These are phyloP conservation scores for Chrysotoxum bicinctum DNA, from an alignment of 2,888 invertebrate genomes.

Conservation along the genomic window DNA sequence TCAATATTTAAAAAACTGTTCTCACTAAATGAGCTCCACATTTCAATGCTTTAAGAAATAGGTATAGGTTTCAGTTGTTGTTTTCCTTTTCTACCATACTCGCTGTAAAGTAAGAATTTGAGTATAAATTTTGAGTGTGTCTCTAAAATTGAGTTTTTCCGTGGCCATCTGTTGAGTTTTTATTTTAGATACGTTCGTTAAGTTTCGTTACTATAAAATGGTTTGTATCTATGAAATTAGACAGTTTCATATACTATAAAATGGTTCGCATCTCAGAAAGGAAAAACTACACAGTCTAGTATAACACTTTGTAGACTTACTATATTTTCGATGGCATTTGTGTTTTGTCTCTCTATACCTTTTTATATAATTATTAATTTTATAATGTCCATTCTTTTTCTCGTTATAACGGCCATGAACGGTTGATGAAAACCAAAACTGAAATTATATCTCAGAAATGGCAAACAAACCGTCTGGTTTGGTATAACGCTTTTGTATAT, in stretches of 20 bases:
- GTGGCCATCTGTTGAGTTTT: neutral
- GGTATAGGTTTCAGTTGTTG: no score
- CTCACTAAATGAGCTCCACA: no score
- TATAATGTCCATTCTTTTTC: no score
- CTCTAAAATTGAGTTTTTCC: neutral
- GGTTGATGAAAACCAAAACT: no score
- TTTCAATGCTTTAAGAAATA: no score
- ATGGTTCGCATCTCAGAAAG: neutral
- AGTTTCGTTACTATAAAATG: neutral
- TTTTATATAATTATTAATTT: neutral
- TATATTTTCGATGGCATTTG: neutral
- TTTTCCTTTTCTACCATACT: no score
- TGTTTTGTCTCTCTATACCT: neutral
- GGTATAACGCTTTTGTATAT: neutral
- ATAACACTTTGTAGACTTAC: neutral
- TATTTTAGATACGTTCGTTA: neutral
- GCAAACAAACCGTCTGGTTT: neutral
- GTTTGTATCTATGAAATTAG: neutral
- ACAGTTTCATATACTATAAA: neutral
- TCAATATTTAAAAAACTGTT: no score
- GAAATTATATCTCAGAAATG: neutral
- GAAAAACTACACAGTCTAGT: neutral
- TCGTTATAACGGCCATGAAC: no score
- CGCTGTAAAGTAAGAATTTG: neutral
- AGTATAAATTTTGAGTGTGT: neutral